Percentiles rank a stretch among this genome's conserved stretches.
Conservation (phyloP, 2,797 vertebrate species). For the Loris lydekkerianus region DNA sequence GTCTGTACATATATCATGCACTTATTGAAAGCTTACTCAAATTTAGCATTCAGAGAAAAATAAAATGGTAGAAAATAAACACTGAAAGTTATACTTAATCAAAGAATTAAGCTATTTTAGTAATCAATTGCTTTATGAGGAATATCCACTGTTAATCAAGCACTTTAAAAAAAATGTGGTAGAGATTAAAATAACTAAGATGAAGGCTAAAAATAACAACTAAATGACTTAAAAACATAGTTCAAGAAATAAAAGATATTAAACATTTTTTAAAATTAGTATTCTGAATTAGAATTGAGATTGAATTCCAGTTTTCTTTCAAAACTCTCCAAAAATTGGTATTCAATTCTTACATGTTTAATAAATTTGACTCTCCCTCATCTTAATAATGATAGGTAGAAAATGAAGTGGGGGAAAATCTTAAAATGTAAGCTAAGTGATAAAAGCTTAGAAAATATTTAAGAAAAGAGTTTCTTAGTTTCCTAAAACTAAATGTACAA, state of each 20-base stretch:
- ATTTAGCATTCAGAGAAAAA: background rate
- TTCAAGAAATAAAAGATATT: background rate
- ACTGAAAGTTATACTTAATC: background rate
- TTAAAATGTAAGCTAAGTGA: background rate
- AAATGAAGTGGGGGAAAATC: background rate
- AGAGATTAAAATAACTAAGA: background rate
- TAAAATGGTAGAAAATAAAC: background rate
- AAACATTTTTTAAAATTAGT: background rate
- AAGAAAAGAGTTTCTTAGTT: background rate
- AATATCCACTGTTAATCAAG: background rate
- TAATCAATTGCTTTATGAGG: background rate
- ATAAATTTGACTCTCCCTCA: background rate
- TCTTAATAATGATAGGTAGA: background rate
- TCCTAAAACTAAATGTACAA: background rate
- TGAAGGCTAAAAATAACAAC: background rate
- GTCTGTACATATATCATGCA: background rate
- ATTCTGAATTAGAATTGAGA: background rate
- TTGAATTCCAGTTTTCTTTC: background rate
- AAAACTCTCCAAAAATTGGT: background rate
- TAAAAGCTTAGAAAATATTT: background rate
- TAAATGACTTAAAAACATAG: background rate
- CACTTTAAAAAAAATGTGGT: background rate
- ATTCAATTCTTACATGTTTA: background rate
- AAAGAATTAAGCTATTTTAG: background rate
- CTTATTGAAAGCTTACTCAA: background rate